Evolutionary conservation across 37 sponge, comb jelly and placozoan species (phyloP).

Genomic region (Aplysina aerophoba): DNA sequence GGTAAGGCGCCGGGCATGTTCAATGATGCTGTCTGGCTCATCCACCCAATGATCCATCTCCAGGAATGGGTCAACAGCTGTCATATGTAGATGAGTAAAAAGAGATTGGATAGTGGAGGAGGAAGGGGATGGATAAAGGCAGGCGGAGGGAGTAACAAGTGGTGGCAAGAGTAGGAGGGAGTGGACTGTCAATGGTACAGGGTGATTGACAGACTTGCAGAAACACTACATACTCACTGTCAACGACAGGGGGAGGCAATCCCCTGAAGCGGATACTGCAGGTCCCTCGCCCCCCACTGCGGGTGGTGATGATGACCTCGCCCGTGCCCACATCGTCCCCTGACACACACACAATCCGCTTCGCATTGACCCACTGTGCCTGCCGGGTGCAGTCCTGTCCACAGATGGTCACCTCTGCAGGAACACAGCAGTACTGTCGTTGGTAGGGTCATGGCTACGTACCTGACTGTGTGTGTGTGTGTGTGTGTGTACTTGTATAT

Average conservation of each 20-base stretch:
- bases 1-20: neutral
- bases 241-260: neutral
- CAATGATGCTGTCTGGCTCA: slow-evolving; percentile 45
- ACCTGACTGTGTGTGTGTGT: no score
- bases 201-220: no score
- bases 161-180: no score
- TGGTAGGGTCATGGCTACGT: neutral
- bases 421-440: neutral
- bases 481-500: no score
- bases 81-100: no score
- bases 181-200: no score
- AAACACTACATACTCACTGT: neutral
- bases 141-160: no score
- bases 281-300: slow-evolving; percentile 78
- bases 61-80: slow-evolving; percentile 38
- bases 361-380: slow-evolving; percentile 71
- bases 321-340: slow-evolving; percentile 62
- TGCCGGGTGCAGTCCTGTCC: slow-evolving; percentile 63
- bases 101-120: neutral
- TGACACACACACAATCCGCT: slow-evolving; percentile 76
- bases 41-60: slow-evolving; percentile 75
- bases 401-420: slow-evolving; percentile 63
- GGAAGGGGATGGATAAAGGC: no score
- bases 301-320: slow-evolving; percentile 82
- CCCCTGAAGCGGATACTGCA: slow-evolving; percentile 82